These are phyloP conservation scores for Drosophila prolongata DNA, from an alignment of 2,888 invertebrate species.

Conservation along the genomic window DNA sequence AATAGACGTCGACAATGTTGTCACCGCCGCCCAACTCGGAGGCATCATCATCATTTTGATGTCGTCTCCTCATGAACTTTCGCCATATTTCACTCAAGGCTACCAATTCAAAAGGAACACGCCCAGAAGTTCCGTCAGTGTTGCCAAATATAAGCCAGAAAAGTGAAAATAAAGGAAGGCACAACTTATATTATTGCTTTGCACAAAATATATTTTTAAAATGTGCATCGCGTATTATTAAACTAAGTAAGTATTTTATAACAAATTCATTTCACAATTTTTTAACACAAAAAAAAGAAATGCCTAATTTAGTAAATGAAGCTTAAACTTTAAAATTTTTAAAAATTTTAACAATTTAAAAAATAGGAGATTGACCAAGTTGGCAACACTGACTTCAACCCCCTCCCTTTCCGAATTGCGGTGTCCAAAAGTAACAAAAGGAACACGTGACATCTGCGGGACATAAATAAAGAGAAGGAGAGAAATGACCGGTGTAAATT, in stretches of 20 bases:
- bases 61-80: constrained; percentile 74
- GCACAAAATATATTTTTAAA: no score
- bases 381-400: constrained; percentile 29
- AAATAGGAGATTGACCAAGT: background rate
- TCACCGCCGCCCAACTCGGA: constrained; percentile 39
- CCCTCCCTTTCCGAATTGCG: constrained; percentile 55
- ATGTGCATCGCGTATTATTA: no score
- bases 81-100: constrained; percentile 75
- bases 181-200: no score
- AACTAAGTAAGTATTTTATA: no score
- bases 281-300: no score
- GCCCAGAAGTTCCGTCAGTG: constrained; percentile 17
- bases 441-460: constrained; percentile 76
- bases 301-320: no score
- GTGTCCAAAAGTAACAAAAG: constrained; percentile 65
- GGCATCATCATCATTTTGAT: constrained; percentile 70
- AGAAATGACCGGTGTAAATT: constrained; percentile 64
- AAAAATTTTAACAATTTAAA: background rate
- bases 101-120: constrained; percentile 45
- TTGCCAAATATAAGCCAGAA: background rate
- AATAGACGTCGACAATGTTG: constrained; percentile 63
- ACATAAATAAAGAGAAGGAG: constrained; percentile 66
- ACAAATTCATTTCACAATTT: no score
- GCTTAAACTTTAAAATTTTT: no score
- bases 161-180: no score